These are phyloP conservation scores for Austrofundulus limnaeus DNA, from an alignment of 2,113 vertebrate genomes.

Conservation along the genomic window DNA sequence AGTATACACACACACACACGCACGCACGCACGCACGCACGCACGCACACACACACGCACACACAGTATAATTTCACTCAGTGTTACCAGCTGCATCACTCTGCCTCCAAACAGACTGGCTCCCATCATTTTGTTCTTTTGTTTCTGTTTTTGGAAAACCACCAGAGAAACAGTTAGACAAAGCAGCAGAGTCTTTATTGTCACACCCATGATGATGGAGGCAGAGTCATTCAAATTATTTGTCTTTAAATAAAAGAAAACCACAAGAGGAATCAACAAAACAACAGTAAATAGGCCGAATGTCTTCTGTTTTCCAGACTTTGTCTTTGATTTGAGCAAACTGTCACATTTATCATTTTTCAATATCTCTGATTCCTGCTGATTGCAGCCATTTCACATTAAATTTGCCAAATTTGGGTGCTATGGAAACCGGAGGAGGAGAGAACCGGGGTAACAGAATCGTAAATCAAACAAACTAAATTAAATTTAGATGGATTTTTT, in stretches of 20 bases:
- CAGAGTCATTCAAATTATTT: constrained; percentile 7
- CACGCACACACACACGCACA: too few species aligned
- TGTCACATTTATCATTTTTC: constrained; percentile 54
- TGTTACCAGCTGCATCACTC: constrained; percentile 4
- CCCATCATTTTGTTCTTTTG: not conserved
- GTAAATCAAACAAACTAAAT: constrained; percentile 60
- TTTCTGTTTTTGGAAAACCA: constrained; percentile 9
- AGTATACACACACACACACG: too few species aligned
- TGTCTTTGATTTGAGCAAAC: constrained; percentile 11
- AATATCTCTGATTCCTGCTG: constrained; percentile 42
- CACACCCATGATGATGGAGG: constrained; percentile 11
- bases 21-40: too few species aligned
- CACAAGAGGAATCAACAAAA: not conserved
- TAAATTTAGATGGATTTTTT: constrained; percentile 2
- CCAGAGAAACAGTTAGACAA: constrained; percentile 42
- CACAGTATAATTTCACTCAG: constrained; percentile 37
- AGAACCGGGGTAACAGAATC: not conserved
- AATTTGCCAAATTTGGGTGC: constrained; percentile 33
- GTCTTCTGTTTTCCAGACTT: constrained; percentile 6
- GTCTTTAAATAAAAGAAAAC: constrained; percentile 15
- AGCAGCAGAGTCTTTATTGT: constrained; percentile 27
- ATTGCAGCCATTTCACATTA: constrained; percentile 26
- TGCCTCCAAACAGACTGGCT: not conserved
- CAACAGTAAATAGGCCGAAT: not conserved
- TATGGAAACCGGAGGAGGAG: constrained; percentile 47